Conservation (phyloP, 2,888 invertebrate genomes). For the Ormyrus labotus region DNA sequence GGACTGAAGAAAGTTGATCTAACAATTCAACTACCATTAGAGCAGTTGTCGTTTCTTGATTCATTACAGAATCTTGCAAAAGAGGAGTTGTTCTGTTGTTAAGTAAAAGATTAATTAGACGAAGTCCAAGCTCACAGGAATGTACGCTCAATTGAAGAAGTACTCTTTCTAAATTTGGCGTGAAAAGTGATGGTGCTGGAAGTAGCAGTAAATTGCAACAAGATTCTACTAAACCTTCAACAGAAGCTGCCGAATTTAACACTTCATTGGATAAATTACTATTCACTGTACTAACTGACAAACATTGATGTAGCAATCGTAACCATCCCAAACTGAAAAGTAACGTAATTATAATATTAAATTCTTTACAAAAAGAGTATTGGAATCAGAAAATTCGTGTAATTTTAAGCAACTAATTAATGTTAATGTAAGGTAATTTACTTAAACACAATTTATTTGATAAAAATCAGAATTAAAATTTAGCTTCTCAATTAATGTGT, state of each 20-base stretch:
- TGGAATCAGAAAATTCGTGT: no score
- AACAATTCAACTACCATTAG: slow-evolving; percentile 88
- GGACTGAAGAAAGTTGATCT: slow-evolving; percentile 85
- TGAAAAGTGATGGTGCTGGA: slow-evolving; percentile 81
- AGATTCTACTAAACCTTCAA: slow-evolving; percentile 82
- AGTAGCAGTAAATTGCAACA: slow-evolving; percentile 85
- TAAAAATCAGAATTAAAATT: no score
- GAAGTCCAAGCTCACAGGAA: slow-evolving; percentile 79
- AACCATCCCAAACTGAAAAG: slow-evolving; percentile 87
- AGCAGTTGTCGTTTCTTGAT: slow-evolving; percentile 71
- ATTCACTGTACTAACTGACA: slow-evolving; percentile 76
- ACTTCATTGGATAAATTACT: slow-evolving; percentile 75
- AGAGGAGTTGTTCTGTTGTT: slow-evolving; percentile 77
- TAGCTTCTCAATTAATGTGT: no score
- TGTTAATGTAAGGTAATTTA: no score
- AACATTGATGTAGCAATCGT: slow-evolving; percentile 87
- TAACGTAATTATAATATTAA: no score
- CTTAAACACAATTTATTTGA: no score
- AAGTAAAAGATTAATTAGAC: slow-evolving; percentile 79
- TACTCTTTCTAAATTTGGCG: slow-evolving; percentile 82
- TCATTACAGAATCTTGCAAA: slow-evolving; percentile 66
- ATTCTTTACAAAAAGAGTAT: no score
- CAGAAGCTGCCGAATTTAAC: slow-evolving; percentile 81
- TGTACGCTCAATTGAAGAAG: slow-evolving; percentile 83
- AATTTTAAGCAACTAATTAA: no score